These are phyloP conservation scores for Urocolius indicus DNA, from an alignment of 2,113 vertebrate genomes.

Conservation along the genomic window DNA sequence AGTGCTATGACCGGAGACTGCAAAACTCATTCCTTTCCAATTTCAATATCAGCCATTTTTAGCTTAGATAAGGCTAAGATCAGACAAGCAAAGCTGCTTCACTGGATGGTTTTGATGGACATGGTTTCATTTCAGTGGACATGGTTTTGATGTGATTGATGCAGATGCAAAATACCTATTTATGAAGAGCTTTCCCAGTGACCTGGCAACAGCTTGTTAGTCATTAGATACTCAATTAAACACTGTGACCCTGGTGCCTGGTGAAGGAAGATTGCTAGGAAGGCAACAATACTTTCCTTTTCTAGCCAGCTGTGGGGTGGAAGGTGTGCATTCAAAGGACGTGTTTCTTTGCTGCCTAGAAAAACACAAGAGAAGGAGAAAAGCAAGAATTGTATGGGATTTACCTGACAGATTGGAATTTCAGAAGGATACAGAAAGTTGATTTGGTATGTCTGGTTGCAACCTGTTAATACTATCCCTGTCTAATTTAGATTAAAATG, in stretches of 20 bases:
- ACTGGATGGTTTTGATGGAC: background rate
- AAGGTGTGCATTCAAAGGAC: too few relatives aligned
- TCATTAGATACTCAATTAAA: background rate
- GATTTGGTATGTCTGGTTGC: background rate
- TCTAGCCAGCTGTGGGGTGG: background rate
- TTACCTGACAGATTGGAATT: background rate
- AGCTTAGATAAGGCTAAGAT: background rate
- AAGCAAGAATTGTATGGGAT: background rate
- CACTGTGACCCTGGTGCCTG: background rate
- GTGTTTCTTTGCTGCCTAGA: too few relatives aligned
- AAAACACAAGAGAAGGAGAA: background rate
- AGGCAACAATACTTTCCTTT: background rate
- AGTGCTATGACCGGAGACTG: background rate
- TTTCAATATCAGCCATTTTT: background rate
- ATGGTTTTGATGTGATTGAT: background rate
- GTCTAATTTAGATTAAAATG: background rate
- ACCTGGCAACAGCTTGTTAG: background rate
- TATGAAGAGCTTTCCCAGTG: background rate
- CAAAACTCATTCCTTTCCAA: background rate
- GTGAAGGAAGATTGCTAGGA: background rate
- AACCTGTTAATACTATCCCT: background rate
- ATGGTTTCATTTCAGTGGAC: background rate
- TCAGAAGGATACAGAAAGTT: background rate
- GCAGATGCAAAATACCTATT: background rate
- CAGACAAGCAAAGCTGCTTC: background rate